Conservation (phyloP, 2,888 invertebrate genomes). For the Teleiodes luculella region DNA sequence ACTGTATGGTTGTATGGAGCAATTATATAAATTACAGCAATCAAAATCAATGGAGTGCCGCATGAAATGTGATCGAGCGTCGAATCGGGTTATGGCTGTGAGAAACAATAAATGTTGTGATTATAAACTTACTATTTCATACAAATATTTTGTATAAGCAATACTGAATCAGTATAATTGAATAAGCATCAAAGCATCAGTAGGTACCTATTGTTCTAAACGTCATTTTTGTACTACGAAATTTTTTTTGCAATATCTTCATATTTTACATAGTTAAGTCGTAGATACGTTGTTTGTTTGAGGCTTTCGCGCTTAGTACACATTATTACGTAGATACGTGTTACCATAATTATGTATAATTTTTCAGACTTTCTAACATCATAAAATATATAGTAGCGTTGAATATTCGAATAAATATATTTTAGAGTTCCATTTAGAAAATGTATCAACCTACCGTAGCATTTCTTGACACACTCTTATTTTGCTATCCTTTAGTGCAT, state of each 20-base stretch:
- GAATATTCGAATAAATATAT: too few relatives aligned
- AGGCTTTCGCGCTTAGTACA: too few relatives aligned
- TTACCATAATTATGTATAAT: too few relatives aligned
- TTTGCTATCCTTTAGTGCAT: too few relatives aligned
- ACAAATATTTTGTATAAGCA: constrained; percentile 48
- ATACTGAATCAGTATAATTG: constrained; percentile 23
- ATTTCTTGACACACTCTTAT: too few relatives aligned
- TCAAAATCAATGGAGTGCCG: constrained; percentile 68
- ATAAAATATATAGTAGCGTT: too few relatives aligned
- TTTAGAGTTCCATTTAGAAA: too few relatives aligned
- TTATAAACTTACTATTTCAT: constrained; percentile 61
- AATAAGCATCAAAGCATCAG: constrained; percentile 1
- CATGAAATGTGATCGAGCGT: constrained; percentile 57
- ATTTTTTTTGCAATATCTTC: not conserved
- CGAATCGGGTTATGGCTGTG: constrained; percentile 64
- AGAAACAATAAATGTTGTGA: constrained; percentile 67
- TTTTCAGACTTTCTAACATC: too few relatives aligned
- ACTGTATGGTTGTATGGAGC: constrained; percentile 64
- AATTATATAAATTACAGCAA: constrained; percentile 70
- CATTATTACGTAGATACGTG: too few relatives aligned
- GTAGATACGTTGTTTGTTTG: too few relatives aligned
- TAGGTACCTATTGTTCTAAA: not conserved
- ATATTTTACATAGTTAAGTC: too few relatives aligned
- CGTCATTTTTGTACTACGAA: not conserved
- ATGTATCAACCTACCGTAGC: too few relatives aligned